Evolutionary conservation across 2,113 vertebrate genomes (phyloP).

Genomic region (Pantherophis guttatus): DNA sequence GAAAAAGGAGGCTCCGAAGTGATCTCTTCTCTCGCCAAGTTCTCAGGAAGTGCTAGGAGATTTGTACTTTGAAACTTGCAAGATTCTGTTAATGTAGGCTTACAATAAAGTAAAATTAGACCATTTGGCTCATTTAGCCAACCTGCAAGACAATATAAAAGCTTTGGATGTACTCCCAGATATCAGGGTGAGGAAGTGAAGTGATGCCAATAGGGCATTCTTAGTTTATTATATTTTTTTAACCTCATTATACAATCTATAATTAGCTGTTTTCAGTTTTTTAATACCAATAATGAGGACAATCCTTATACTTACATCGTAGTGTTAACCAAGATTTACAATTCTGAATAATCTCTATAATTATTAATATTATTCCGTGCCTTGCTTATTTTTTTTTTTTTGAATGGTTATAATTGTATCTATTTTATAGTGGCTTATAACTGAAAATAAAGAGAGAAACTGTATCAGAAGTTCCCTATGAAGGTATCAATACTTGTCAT

Average conservation of each 20-base stretch:
- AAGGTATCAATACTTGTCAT: neutral
- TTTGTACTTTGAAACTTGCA: neutral
- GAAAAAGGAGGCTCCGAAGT: neutral
- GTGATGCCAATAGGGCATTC: neutral
- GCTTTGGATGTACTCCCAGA: neutral
- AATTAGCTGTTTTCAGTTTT: neutral
- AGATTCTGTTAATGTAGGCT: neutral
- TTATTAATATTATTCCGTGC: neutral
- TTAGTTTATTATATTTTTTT: neutral
- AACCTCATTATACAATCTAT: neutral
- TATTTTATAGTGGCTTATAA: neutral
- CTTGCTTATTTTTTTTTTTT: neutral
- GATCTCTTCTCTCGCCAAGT: neutral
- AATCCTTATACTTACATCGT: neutral
- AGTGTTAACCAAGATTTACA: neutral
- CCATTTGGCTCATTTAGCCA: neutral
- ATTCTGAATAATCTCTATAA: neutral
- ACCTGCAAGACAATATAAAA: neutral
- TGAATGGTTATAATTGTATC: neutral
- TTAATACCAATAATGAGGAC: neutral
- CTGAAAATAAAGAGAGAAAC: neutral
- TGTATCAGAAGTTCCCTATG: neutral
- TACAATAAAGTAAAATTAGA: neutral
- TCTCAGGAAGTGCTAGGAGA: neutral
- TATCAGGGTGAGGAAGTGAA: neutral